phyloP scores from a whole-genome alignment of 2,888 invertebrate genomes.

The Campopleginae sp. region DNA sequence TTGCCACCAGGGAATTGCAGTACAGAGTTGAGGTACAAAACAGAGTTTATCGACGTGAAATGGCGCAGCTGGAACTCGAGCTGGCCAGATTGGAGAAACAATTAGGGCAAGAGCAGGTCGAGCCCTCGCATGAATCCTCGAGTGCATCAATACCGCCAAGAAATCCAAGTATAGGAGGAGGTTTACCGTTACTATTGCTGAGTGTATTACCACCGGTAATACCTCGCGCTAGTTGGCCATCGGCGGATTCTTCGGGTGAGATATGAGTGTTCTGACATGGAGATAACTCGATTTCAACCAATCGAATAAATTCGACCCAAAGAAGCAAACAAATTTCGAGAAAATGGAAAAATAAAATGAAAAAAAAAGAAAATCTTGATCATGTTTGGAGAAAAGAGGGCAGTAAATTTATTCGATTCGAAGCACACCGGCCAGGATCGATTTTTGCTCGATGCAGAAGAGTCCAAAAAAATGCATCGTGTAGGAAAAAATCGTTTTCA shows the following conservation, averaged over 20 bases:
- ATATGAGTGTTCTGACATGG: constrained; percentile 14
- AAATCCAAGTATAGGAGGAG: constrained; percentile 89
- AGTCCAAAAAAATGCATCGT: constrained; percentile 33
- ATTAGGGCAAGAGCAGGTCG: constrained; percentile 86
- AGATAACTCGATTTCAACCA: constrained; percentile 44
- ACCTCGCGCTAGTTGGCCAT: constrained; percentile 91
- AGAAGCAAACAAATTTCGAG: neutral
- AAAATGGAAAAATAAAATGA: neutral
- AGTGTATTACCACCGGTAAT: constrained; percentile 91
- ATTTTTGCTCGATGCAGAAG: constrained; percentile 19
- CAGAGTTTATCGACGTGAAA: constrained; percentile 93
- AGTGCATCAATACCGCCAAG: constrained; percentile 86
- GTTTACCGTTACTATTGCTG: constrained; percentile 89
- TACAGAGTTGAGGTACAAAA: constrained; percentile 96
- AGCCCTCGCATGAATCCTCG: constrained; percentile 85
- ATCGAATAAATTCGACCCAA: neutral
- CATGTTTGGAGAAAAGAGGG: neutral
- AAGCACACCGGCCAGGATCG: constrained; percentile 8
- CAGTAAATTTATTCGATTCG: neutral
- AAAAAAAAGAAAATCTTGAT: neutral
- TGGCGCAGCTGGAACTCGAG: constrained; percentile 91
- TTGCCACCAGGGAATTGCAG: constrained; percentile 87
- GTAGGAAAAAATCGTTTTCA: constrained; percentile 21
- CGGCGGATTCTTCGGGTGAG: constrained; percentile 86
- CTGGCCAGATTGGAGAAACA: constrained; percentile 90